Evolutionary conservation across 2,113 vertebrate genomes (phyloP).

Genomic region (Actenoides lindsayi): DNA sequence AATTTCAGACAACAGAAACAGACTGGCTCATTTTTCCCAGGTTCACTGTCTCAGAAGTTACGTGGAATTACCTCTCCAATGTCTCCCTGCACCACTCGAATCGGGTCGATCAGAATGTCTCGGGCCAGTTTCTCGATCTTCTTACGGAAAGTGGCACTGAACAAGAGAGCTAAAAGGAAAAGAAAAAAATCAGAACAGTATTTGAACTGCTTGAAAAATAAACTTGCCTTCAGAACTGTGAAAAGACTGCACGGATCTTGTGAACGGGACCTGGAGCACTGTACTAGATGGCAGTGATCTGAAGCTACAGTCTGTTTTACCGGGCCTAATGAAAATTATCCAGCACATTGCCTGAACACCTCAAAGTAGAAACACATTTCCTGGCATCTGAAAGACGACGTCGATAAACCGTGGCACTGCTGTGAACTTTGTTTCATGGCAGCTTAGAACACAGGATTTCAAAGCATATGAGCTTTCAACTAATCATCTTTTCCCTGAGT

Average conservation of each 20-base stretch:
- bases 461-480: background rate
- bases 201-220: background rate
- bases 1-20: background rate
- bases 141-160: constrained; percentile 97
- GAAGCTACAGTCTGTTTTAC: background rate
- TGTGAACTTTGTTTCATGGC: background rate
- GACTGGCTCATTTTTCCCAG: background rate
- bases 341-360: background rate
- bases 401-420: background rate
- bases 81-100: constrained; percentile 97
- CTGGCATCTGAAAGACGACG: background rate
- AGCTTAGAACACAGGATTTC: background rate
- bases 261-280: background rate
- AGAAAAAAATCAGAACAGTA: constrained; percentile 31
- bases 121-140: constrained; percentile 96
- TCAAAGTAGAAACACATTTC: background rate
- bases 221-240: background rate
- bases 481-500: background rate
- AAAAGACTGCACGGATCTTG: background rate
- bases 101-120: constrained; percentile 94
- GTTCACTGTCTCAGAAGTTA: background rate
- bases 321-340: background rate
- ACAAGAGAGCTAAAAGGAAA: constrained; percentile 87
- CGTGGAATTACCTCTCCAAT: constrained; percentile 90
- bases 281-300: background rate